Conservation (phyloP, 2,113 vertebrate genomes). For the Elanus axillaris region DNA sequence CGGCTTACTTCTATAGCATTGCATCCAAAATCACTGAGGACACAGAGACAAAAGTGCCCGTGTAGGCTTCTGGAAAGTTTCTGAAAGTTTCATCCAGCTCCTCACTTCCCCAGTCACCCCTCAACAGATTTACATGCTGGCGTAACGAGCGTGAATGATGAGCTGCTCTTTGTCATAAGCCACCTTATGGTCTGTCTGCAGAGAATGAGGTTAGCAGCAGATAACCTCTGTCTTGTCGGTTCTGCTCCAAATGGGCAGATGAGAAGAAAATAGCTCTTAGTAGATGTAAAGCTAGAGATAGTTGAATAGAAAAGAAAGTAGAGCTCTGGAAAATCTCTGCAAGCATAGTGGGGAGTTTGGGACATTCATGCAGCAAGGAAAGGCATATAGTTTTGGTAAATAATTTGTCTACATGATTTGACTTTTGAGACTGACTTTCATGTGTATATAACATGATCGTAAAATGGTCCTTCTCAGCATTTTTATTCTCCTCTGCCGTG, state of each 20-base stretch:
- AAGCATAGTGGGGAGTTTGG: background rate
- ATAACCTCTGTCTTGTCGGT: constrained; percentile 14
- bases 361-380: background rate
- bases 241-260: background rate
- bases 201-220: background rate
- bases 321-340: constrained; percentile 19
- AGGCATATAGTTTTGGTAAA: background rate
- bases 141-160: background rate
- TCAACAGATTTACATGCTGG: background rate
- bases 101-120: background rate
- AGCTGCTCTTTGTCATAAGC: constrained; percentile 6
- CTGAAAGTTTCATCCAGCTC: background rate
- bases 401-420: background rate
- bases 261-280: constrained; percentile 2
- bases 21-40: background rate
- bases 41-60: background rate
- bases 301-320: background rate
- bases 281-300: constrained; percentile 7
- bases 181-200: background rate
- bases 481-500: background rate
- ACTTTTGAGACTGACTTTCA: background rate
- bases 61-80: constrained; percentile 7
- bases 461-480: background rate
- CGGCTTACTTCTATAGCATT: background rate
- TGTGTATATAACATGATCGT: background rate